A percentile compares a stretch with the other conserved stretches of the same genome.
Conservation (phyloP, 2,888 invertebrate species). For the Drosophila flavopinicola region DNA sequence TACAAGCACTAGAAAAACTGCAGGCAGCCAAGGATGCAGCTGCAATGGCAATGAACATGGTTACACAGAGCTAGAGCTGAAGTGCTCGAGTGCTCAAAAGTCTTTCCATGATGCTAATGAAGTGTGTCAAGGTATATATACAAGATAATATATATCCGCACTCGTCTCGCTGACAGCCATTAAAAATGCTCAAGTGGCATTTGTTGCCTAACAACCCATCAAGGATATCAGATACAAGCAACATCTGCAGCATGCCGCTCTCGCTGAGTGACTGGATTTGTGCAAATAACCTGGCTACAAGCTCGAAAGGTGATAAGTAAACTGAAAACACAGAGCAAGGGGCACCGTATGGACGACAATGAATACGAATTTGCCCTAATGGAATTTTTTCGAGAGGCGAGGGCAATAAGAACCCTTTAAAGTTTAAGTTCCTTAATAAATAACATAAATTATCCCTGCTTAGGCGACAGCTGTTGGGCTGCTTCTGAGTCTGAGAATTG, state of each 20-base stretch:
- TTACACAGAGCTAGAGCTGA: constrained; percentile 6
- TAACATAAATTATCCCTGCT: constrained; percentile 5
- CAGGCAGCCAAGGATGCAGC: constrained; percentile 28
- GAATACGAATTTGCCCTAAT: not conserved
- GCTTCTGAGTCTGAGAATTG: not conserved
- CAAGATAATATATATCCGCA: not conserved
- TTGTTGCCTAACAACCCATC: constrained; percentile 16
- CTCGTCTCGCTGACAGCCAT: constrained; percentile 16
- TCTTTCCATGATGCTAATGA: constrained; percentile 39
- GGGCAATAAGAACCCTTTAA: not conserved
- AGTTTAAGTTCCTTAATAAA: not conserved
- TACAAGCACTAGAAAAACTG: constrained; percentile 55
- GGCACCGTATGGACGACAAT: not conserved
- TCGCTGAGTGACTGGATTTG: not conserved
- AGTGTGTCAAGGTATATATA: constrained; percentile 33
- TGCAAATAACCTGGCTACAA: not conserved
- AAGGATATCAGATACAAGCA: constrained; percentile 7
- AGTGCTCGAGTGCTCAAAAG: constrained; percentile 18
- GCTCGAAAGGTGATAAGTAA: constrained; percentile 1
- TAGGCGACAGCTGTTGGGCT: not conserved
- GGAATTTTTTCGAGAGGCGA: not conserved
- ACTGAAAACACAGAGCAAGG: not conserved
- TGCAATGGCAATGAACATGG: constrained; percentile 26
- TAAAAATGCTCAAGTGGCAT: constrained; percentile 39
- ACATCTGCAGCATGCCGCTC: not conserved